Evolutionary conservation across 1,140 invertebrate genomes (phyloP), one percentile per base, ranked within the genome.

Genomic region (Patella vulgata): DNA sequence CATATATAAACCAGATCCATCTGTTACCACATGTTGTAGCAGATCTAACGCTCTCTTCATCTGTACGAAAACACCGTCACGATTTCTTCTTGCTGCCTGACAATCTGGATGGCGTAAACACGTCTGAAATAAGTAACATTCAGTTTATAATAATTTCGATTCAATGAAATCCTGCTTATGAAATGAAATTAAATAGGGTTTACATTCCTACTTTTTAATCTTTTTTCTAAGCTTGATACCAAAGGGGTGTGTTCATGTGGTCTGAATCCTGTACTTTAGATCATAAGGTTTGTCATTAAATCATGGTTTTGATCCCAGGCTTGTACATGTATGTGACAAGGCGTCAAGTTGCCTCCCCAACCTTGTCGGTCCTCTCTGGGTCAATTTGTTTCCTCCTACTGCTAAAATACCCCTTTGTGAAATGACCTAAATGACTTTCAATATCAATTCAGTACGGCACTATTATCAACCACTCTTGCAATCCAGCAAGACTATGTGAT

Each of bases 11-110:
- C 95, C 47, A 0, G 73, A 66, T 9, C 75, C 77, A 56, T 79
- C 73, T 1, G 73, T 74, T 17, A 98, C 93, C 47, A 99, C 95
- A 82, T 94, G 95, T 85, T 98, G 96, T 77, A 99, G 96, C 40
- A 98, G 88, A 84, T 99, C 95, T 90, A 99, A 95, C 19, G 96
- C 95, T 66, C 95, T 88, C 63, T 96, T 87, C 92, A 99, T 99
- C 66, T 83, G 78, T n/a, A 79, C 66, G 61, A 87, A 86, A 6
- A 99, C 96, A 0, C 96, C 97, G 81, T 98, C 96, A 9, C 97
- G 88, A 84, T 97, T 99, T 82, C 97, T 94, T 61, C 93, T 89
- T 0, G 96, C 94, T 31, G 93, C 92, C 52, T 91, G 88, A 85
- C 95, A 95, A 66, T 98, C 95, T 0, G 96, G 96, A 86, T 99